Conservation (phyloP, 1,140 invertebrate species). For the Popillia japonica region DNA sequence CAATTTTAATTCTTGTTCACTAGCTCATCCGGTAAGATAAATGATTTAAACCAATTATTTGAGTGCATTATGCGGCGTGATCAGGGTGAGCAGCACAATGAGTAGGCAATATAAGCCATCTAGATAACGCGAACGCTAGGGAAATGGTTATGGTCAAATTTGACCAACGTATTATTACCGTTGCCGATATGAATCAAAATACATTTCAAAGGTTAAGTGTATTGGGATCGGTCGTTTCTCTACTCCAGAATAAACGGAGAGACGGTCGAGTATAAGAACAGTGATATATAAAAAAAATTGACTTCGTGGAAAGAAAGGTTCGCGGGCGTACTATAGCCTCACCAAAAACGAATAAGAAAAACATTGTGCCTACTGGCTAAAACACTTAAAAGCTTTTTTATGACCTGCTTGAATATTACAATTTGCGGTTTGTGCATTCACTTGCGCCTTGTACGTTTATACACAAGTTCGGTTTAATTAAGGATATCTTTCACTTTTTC, state of each 20-base stretch:
- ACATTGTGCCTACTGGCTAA: background rate
- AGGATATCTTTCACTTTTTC: too few species aligned
- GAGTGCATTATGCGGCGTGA: background rate
- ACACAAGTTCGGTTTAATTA: too few species aligned
- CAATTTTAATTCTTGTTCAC: background rate
- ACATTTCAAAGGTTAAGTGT: conserved; percentile 17
- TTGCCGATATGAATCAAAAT: conserved; percentile 30
- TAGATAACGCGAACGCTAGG: conserved; percentile 1
- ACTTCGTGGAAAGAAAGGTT: background rate
- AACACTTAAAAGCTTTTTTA: background rate
- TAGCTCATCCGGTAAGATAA: conserved; percentile 4
- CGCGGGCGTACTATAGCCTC: too few species aligned
- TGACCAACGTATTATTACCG: conserved; percentile 25
- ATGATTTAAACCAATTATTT: conserved; percentile 16
- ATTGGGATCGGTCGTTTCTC: background rate
- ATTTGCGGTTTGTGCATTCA: background rate
- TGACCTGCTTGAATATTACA: background rate
- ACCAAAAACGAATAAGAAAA: background rate
- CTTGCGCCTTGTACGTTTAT: too few species aligned
- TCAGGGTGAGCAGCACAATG: background rate
- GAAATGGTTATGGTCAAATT: conserved; percentile 3
- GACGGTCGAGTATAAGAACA: background rate
- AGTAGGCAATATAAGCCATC: conserved; percentile 20
- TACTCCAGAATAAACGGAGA: background rate
- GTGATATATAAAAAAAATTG: background rate